Conservation (phyloP, 2,113 vertebrate genomes). For the Phainopepla nitens region DNA sequence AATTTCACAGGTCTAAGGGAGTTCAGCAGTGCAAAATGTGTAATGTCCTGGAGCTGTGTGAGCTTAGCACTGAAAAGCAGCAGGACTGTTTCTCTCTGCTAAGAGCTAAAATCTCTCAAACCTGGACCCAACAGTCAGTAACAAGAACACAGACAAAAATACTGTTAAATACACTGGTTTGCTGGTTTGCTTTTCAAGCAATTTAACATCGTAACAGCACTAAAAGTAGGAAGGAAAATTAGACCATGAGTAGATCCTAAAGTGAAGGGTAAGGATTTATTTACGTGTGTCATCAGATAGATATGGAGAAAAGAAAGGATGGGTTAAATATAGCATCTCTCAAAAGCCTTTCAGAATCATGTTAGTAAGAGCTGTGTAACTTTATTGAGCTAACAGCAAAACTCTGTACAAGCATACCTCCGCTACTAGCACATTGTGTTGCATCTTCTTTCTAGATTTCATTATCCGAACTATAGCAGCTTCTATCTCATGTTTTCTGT, state of each 20-base stretch:
- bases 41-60: neutral
- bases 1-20: neutral
- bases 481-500: conserved; percentile 97
- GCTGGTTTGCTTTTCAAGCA: neutral
- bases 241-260: neutral
- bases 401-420: conserved; percentile 75
- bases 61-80: neutral
- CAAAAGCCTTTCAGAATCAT: neutral
- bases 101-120: neutral
- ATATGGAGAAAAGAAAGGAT: neutral
- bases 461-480: conserved; percentile 98
- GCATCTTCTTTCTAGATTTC: conserved; percentile 99
- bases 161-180: neutral
- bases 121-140: neutral
- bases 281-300: neutral
- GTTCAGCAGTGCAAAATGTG: fast-evolving
- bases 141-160: neutral
- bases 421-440: conserved; percentile 95
- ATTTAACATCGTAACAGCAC: neutral
- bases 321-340: neutral
- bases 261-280: neutral
- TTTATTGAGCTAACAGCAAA: neutral
- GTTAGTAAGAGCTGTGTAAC: neutral
- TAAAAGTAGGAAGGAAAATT: neutral
- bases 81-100: neutral